Conservation (phyloP, 2,113 vertebrate genomes). For the Trochalopteron elliotii region DNA sequence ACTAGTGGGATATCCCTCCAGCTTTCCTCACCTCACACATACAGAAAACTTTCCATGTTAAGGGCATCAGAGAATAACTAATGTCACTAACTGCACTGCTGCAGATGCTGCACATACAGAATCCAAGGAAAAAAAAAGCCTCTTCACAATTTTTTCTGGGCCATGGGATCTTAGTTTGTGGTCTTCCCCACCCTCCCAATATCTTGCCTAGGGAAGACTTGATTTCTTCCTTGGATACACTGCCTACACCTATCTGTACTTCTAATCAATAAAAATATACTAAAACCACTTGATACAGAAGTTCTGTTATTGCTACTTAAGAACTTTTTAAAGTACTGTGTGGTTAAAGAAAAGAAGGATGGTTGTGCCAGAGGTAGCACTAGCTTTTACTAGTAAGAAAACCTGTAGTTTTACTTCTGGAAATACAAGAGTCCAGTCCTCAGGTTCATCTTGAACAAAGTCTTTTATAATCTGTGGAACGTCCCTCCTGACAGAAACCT, state of each 20-base stretch:
- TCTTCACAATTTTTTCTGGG: neutral
- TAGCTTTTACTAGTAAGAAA: neutral
- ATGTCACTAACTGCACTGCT: neutral
- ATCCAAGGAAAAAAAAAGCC: neutral
- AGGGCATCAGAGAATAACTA: neutral
- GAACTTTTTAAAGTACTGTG: neutral
- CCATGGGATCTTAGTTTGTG: neutral
- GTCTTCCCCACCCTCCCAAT: no score
- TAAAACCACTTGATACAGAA: neutral
- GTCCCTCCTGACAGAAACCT: constrained; percentile 77
- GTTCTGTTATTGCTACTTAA: neutral
- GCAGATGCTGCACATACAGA: neutral
- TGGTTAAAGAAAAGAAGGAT: neutral
- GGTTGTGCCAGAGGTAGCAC: neutral
- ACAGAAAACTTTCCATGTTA: neutral
- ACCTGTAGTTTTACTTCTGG: neutral
- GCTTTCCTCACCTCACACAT: neutral
- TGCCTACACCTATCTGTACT: neutral
- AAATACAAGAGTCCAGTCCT: constrained; percentile 25
- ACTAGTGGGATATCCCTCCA: neutral
- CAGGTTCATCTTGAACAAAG: neutral
- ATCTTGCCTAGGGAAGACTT: neutral
- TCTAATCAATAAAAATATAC: neutral
- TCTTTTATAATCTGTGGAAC: constrained; percentile 14
- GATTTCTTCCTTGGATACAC: neutral